These are phyloP conservation scores for Agrochola macilenta DNA, from an alignment of 2,888 invertebrate species.

Conservation along the genomic window DNA sequence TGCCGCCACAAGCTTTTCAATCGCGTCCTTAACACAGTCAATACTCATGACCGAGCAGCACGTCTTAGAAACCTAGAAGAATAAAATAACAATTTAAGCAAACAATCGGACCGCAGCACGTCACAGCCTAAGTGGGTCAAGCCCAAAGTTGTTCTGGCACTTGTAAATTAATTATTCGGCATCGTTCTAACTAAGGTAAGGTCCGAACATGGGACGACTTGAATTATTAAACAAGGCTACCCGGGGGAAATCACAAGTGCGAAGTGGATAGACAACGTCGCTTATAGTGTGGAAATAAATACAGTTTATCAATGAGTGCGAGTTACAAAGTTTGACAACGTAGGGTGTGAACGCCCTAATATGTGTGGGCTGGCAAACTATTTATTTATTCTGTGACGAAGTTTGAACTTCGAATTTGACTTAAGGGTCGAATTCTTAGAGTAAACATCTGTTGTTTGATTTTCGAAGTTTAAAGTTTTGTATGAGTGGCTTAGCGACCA, in stretches of 20 bases:
- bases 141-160: conserved; percentile 71
- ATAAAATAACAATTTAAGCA: conserved; percentile 49
- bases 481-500: background rate
- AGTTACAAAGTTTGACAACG: conserved; percentile 29
- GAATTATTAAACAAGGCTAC: conserved; percentile 87
- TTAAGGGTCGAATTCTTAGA: conserved; percentile 10
- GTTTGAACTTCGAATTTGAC: conserved; percentile 25
- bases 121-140: conserved; percentile 72
- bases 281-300: conserved; percentile 61
- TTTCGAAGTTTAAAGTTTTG: conserved; percentile 10
- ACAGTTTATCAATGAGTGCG: conserved; percentile 47
- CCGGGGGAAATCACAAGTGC: conserved; percentile 88
- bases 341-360: conserved; percentile 10
- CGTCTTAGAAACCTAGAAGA: background rate
- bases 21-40: background rate
- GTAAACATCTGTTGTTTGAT: conserved; percentile 15
- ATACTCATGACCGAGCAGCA: background rate
- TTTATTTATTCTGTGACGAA: conserved; percentile 42
- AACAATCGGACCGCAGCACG: conserved; percentile 58
- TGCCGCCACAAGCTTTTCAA: background rate
- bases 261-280: conserved; percentile 70
- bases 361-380: conserved; percentile 8
- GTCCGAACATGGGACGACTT: conserved; percentile 81
- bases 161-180: conserved; percentile 85
- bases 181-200: conserved; percentile 81